Evolutionary conservation across 2,113 vertebrate species (phyloP).

Genomic region (Sardina pilchardus): DNA sequence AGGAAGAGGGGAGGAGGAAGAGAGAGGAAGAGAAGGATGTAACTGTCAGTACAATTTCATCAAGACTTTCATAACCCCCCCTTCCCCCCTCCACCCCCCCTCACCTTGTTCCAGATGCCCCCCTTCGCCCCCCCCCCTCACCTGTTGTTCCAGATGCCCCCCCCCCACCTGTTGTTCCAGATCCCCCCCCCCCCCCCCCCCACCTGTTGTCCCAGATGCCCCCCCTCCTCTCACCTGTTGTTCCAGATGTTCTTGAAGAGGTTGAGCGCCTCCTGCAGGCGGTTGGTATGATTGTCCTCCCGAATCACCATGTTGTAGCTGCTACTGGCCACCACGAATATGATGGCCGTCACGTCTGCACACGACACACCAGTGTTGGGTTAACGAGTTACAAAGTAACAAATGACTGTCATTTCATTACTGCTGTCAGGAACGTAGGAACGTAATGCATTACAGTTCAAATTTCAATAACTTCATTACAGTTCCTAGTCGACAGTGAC

Average conservation of each 20-base stretch:
- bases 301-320: slow-evolving; percentile 99
- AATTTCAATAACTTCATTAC: no score
- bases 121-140: not conserved
- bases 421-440: no score
- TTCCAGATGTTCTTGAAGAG: slow-evolving; percentile 99
- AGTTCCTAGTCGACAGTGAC: no score
- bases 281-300: slow-evolving; percentile 99
- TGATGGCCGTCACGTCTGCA: slow-evolving; percentile 96
- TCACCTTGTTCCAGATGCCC: not conserved
- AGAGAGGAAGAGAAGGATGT: no score
- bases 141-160: not conserved
- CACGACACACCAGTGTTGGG: no score
- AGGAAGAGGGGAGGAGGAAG: no score
- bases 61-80: not conserved
- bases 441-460: no score
- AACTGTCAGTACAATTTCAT: not conserved
- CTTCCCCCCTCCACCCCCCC: not conserved
- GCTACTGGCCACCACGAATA: slow-evolving; percentile 99
- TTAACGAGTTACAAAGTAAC: no score
- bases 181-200: not conserved
- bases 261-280: slow-evolving; percentile 98
- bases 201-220: slow-evolving; percentile 98
- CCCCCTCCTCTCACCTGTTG: slow-evolving; percentile 79
- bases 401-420: no score
- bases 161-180: no score